Evolutionary conservation across 30 jellyfish, hydroid and myxozoan genomes (phyloP).

Genomic region (Pseudorhiza aurosa): DNA sequence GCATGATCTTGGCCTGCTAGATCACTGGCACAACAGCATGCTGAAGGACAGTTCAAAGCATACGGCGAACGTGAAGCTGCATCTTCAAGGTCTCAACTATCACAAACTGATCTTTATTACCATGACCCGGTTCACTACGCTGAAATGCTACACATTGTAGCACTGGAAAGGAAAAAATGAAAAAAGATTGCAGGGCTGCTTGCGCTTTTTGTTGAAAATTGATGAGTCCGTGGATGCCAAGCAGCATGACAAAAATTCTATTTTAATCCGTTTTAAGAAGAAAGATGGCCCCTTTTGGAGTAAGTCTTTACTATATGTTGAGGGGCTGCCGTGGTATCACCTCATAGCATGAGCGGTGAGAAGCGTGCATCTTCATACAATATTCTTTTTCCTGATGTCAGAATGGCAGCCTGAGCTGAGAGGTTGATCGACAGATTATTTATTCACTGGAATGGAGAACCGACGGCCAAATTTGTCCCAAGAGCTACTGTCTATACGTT

Average conservation of each 20-base stretch:
- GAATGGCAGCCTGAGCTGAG: conserved; percentile 34
- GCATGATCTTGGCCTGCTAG: too few species aligned
- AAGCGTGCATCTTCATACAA: conserved; percentile 15
- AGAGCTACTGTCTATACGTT: conserved; percentile 46
- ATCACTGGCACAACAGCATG: background rate
- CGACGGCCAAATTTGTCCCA: conserved; percentile 39
- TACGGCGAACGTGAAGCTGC: conserved; percentile 23
- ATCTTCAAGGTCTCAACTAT: conserved; percentile 29
- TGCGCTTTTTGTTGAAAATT: conserved; percentile 34
- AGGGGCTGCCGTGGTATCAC: conserved; percentile 48
- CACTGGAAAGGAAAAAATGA: conserved; percentile 18
- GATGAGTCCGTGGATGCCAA: conserved; percentile 52
- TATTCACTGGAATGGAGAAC: conserved; percentile 41
- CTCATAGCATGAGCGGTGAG: conserved; percentile 44
- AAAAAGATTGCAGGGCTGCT: conserved; percentile 25
- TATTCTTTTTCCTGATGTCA: conserved; percentile 11
- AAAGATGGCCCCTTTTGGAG: conserved; percentile 20
- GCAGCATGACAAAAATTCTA: conserved; percentile 38
- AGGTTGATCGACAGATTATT: conserved; percentile 17
- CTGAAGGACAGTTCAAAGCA: background rate
- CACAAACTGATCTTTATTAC: conserved; percentile 40
- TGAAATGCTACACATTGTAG: conserved; percentile 50
- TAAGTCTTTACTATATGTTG: conserved; percentile 26
- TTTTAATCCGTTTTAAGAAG: conserved; percentile 34
- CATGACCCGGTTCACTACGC: conserved; percentile 51